phyloP scores from a whole-genome alignment of 2,797 vertebrate genomes.

The Tenualosa thibaudeaui region DNA sequence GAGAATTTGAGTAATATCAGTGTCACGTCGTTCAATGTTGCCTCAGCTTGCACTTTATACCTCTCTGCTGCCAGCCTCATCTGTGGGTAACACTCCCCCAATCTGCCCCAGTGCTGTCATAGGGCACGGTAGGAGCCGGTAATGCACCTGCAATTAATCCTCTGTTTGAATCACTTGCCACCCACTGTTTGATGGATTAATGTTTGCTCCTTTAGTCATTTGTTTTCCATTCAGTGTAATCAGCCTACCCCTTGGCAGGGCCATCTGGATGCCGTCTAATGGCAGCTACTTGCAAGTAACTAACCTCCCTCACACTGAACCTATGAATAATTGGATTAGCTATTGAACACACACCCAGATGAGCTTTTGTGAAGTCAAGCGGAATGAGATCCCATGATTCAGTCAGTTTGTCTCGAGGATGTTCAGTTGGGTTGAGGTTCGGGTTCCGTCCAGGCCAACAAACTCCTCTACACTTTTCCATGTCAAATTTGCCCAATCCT shows the following conservation, averaged over 20 bases:
- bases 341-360: neutral
- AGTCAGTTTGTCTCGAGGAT: too few species aligned
- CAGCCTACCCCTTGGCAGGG: neutral
- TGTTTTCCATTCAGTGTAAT: neutral
- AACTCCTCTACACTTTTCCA: too few species aligned
- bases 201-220: neutral
- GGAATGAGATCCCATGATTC: too few species aligned
- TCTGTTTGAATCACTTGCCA: neutral
- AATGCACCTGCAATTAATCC: constrained; percentile 2
- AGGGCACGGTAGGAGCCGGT: too few species aligned
- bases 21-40: neutral
- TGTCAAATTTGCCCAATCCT: too few species aligned
- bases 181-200: constrained; percentile 17
- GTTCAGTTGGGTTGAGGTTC: too few species aligned
- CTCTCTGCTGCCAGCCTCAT: neutral
- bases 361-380: too few species aligned
- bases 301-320: neutral
- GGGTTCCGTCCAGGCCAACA: too few species aligned
- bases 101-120: neutral
- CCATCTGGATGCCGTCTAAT: neutral
- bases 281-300: neutral
- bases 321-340: neutral
- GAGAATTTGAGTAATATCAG: neutral
- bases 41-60: neutral
- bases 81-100: neutral